These are phyloP conservation scores for Drosophila stalkeri DNA, from an alignment of 2,888 invertebrate genomes.

Conservation along the genomic window DNA sequence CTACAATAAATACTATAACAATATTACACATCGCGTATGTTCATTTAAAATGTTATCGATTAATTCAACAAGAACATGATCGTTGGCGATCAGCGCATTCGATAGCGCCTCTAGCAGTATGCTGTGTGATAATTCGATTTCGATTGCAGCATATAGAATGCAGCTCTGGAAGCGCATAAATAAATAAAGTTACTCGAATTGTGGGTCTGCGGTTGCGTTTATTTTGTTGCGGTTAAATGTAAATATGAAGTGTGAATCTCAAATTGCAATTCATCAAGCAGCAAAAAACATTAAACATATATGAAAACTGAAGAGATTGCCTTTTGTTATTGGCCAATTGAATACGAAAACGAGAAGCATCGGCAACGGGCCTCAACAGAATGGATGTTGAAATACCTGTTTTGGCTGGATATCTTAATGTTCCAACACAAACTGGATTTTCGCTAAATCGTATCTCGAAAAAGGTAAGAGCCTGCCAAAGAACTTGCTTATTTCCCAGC, in stretches of 20 bases:
- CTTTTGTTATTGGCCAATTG: slow-evolving; percentile 29
- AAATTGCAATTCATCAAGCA: slow-evolving; percentile 36
- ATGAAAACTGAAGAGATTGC: slow-evolving; percentile 45
- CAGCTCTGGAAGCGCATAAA: slow-evolving; percentile 68
- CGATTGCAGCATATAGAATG: slow-evolving; percentile 42
- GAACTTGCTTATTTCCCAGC: slow-evolving; percentile 20
- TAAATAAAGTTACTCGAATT: slow-evolving; percentile 67
- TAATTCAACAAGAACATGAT: not conserved
- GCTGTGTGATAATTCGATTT: slow-evolving; percentile 21
- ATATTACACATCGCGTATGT: not conserved
- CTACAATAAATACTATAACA: not conserved
- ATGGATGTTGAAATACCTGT: slow-evolving; percentile 92
- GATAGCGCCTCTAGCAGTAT: slow-evolving; percentile 1
- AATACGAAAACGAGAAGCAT: slow-evolving; percentile 45
- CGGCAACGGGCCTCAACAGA: slow-evolving; percentile 69
- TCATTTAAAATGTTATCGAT: slow-evolving; percentile 7
- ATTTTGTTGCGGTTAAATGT: slow-evolving; percentile 60
- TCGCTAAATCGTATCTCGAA: slow-evolving; percentile 91
- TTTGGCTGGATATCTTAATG: slow-evolving; percentile 90
- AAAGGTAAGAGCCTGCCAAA: slow-evolving; percentile 86
- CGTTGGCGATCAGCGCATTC: slow-evolving; percentile 25
- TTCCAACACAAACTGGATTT: slow-evolving; percentile 90
- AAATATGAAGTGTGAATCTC: slow-evolving; percentile 68
- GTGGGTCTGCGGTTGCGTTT: slow-evolving; percentile 52
- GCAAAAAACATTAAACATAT: slow-evolving; percentile 28